Percentiles rank a stretch among this genome's conserved stretches.
Conservation (phyloP, 2,888 invertebrate genomes). For the Drosophila ustulata region DNA sequence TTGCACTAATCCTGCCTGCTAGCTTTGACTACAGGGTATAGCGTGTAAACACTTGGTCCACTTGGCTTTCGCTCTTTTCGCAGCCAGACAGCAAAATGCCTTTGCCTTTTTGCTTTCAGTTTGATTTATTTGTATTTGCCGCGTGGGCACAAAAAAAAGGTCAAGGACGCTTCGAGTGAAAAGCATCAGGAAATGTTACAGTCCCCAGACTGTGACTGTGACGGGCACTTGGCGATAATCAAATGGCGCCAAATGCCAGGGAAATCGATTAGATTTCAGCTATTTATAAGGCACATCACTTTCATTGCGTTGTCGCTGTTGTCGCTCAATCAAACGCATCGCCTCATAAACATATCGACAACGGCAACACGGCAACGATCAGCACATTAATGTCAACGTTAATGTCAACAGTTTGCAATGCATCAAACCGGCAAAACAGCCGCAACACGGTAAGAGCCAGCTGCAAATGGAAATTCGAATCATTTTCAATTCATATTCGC, state of each 20-base stretch:
- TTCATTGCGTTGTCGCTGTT: slow-evolving; percentile 18
- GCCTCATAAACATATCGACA: slow-evolving; percentile 41
- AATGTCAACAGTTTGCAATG: slow-evolving; percentile 74
- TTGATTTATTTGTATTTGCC: slow-evolving; percentile 49
- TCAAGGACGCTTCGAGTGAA: slow-evolving; percentile 47
- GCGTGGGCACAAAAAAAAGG: slow-evolving; percentile 48
- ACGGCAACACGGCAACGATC: slow-evolving; percentile 30
- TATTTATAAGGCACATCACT: slow-evolving; percentile 45
- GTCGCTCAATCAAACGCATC: slow-evolving; percentile 56
- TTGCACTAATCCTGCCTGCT: background rate
- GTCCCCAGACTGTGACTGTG: background rate
- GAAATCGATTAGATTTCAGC: slow-evolving; percentile 64
- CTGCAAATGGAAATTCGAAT: slow-evolving; percentile 39
- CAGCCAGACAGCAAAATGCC: slow-evolving; percentile 6
- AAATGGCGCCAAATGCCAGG: slow-evolving; percentile 61
- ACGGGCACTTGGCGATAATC: slow-evolving; percentile 44
- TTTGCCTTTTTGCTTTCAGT: slow-evolving; percentile 24
- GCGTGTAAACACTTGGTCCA: slow-evolving; percentile 26
- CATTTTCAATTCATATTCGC: slow-evolving; percentile 8
- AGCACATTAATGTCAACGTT: slow-evolving; percentile 47
- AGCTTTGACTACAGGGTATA: slow-evolving; percentile 13
- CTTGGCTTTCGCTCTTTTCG: slow-evolving; percentile 28
- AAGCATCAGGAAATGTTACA: slow-evolving; percentile 57
- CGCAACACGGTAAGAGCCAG: background rate
- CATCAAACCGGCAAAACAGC: slow-evolving; percentile 39